These are phyloP conservation scores for Rhabditoides inermis DNA, from an alignment of 2,888 invertebrate genomes.

Conservation along the genomic window DNA sequence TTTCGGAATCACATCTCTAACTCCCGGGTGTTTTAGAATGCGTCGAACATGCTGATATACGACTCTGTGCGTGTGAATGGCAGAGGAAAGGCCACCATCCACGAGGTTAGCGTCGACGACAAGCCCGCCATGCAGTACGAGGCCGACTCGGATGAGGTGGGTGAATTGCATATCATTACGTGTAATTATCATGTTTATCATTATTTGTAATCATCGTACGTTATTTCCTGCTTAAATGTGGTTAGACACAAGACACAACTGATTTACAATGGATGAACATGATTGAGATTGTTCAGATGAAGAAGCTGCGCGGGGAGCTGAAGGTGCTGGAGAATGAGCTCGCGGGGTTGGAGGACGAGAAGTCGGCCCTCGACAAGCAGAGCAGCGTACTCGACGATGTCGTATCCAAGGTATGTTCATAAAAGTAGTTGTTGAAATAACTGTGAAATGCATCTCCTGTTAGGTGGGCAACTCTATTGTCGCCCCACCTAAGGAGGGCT, in stretches of 20 bases:
- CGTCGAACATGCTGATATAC: conserved; percentile 13
- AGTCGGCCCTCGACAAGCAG: conserved; percentile 7
- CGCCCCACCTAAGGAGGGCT: conserved; percentile 8
- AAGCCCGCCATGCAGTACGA: conserved; percentile 14
- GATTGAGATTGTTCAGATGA: no score
- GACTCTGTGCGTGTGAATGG: conserved; percentile 43
- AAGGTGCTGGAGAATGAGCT: conserved; percentile 12
- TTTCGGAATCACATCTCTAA: no score
- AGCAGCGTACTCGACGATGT: conserved; percentile 9
- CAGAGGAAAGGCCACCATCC: conserved; percentile 28
- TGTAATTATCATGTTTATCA: no score
- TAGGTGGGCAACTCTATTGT: no score
- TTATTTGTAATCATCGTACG: no score
- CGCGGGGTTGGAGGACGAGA: conserved; percentile 6
- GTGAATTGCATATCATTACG: no score
- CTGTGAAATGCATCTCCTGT: no score
- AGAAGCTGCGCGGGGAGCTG: conserved; percentile 4
- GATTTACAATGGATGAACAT: no score
- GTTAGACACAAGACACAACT: no score
- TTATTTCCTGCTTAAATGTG: no score
- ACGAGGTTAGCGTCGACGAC: conserved; percentile 33
- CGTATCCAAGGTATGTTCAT: conserved; percentile 11
- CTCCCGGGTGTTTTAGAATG: conserved; percentile 38
- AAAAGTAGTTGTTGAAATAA: no score
- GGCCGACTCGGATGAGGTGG: conserved; percentile 17